Base-by-base conservation (phyloP, 2,113 vertebrate species). In the Trachemys scripta region DNA sequence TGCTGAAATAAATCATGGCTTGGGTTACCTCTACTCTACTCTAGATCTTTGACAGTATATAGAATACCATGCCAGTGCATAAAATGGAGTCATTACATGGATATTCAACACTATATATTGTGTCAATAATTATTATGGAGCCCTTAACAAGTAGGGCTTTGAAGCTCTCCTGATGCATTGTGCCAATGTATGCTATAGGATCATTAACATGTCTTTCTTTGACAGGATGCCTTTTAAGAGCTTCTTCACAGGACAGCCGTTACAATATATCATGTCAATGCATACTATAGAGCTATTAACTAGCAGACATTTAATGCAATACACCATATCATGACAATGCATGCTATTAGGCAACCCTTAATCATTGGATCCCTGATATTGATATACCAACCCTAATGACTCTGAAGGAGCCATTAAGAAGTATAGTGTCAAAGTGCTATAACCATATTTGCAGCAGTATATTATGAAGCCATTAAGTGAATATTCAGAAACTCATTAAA, bases 231-330 rank as follows among this genome's bases (percentile, higher is more conserved):
- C 84, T 84, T 90, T 62, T 65, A 13, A 91, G 93, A 82, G 80
- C 16, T 96, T 95, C 85, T 96, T 16, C 49, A 19, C 0, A 1
- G 80, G 80, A 51, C 96, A 97, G 94, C 94, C 95, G 95, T 92
- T 95, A 8, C 47, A 9, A 10, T 90, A 56, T 87, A 85, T 91
- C 91, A 90, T 1, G 69, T 50, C 94, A 85, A 31, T 10, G 49
- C 87, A 57, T 90, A 80, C 90, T 72, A 79, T 1, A 38, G 8
- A 95, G 80, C 87, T 92, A 94, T 96, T 95, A 94, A 94, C 95
- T 92, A 57, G 54, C 47, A 79, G 86, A 31, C 85, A 93, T 87
- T 59, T 12, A 90, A 89, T 53, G 83, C 0, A 24, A 97, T 85
- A 80, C 92, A 29, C 91, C 0, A 0, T 51, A 90, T 87, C 87